Conservation (phyloP, 1,140 invertebrate genomes). For the Cardiocondyla obscurior region DNA sequence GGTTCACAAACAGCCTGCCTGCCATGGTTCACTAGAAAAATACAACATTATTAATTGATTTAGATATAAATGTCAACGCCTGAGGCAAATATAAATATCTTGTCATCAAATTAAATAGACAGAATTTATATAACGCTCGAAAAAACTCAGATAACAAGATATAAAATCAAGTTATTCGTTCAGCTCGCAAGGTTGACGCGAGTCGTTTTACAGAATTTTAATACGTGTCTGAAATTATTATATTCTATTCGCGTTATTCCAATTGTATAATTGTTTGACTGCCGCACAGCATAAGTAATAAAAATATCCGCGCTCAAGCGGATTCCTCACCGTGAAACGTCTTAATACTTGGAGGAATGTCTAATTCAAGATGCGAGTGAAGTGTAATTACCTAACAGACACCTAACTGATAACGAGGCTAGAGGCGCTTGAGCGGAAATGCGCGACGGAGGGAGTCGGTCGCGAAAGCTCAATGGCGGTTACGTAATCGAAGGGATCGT, state of each 20-base stretch:
- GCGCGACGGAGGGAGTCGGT: neutral
- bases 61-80: neutral
- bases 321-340: neutral
- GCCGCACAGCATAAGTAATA: neutral
- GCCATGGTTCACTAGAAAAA: constrained; percentile 56
- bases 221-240: too few relatives aligned
- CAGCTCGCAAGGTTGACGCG: neutral
- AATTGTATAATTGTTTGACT: constrained; percentile 14
- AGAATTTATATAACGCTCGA: neutral
- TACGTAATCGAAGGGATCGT: too few relatives aligned
- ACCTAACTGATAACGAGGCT: constrained; percentile 43
- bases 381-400: too few relatives aligned
- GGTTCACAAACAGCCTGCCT: constrained; percentile 19
- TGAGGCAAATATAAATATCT: neutral
- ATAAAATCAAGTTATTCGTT: neutral
- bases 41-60: neutral
- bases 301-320: neutral
- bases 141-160: neutral
- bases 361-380: neutral
- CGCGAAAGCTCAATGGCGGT: neutral
- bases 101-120: neutral
- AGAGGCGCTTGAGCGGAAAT: neutral
- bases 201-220: neutral
- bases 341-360: neutral
- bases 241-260: neutral